Base-by-base conservation (phyloP, 2,888 invertebrate species). In the Ophioninae sp. region DNA sequence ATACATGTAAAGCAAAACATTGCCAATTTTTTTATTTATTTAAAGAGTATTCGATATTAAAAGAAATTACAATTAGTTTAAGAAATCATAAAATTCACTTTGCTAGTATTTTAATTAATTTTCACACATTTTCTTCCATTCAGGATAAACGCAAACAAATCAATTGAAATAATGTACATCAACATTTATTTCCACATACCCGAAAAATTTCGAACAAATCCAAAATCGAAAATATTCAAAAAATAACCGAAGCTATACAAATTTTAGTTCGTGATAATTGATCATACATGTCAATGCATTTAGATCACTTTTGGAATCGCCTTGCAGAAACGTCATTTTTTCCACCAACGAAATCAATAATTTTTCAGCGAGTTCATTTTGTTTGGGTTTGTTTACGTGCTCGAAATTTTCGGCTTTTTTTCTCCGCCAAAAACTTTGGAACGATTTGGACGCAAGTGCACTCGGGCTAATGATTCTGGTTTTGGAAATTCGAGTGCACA, bases 381-480 rank as follows among this genome's bases (percentile, higher is more conserved):
- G 6, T 61, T 17, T 13, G 17, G 23, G 17, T 0, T 44, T 51
- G 8, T 51, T 44, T 30, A 13, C 2, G 30, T 17, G 20, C 2
- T 7, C 22, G 8, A 9, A 74, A 73, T 9, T 41, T 3, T 6
- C 9, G 22, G n/a, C n/a, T 39, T 22, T 59, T 75, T 65, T 51
- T 51, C 22, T 10, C 5, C 67, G 56, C 39, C 30, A 3, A 13
- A 8, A 77, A 68, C 61, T 77, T 61, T 41, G 64, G 22, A 39
- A 58, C n/a, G 13, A 37, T 41, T 37, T 13, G 17, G 37, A 72
- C 39, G 61, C 37, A 61, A 65, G 61, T 76, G 76, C 72, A 76
- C 76, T 77, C 64, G 67, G 63, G 72, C 37, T 83, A 80, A 80
- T 76, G 67, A 67, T 80, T 73, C 22, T 67, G 41, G 22, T 71